Evolutionary conservation across 2,797 vertebrate genomes (phyloP).

Genomic region (Buceros bicornis): DNA sequence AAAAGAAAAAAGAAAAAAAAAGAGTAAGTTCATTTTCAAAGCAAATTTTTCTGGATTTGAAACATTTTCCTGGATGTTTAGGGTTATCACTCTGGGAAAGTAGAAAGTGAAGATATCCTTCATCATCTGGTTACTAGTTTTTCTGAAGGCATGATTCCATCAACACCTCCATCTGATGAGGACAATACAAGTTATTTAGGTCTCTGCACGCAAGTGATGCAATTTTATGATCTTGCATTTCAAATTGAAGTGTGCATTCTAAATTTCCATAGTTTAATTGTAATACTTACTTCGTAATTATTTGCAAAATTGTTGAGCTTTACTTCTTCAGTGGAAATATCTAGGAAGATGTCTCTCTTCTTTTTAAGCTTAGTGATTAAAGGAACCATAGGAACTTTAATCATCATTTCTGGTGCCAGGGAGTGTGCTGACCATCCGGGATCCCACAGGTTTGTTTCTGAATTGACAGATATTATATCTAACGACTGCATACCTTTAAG

Average conservation of each 20-base stretch:
- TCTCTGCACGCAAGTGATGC: background rate
- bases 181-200: constrained; percentile 54
- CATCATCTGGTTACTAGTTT: constrained; percentile 32
- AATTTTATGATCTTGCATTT: constrained; percentile 8
- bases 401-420: background rate
- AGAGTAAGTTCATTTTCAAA: background rate
- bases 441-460: background rate
- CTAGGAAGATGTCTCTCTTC: background rate
- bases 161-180: constrained; percentile 31
- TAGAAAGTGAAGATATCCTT: constrained; percentile 41
- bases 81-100: background rate
- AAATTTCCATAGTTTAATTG: constrained; percentile 12
- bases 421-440: constrained; percentile 41
- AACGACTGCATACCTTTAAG: background rate
- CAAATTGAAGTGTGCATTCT: constrained; percentile 40
- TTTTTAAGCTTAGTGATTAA: background rate
- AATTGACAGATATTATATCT: constrained; percentile 23
- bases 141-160: constrained; percentile 31
- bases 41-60: background rate
- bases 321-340: background rate
- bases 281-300: constrained; percentile 21
- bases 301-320: background rate
- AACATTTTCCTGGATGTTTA: background rate
- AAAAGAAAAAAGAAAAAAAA: background rate
- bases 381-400: background rate